Evolutionary conservation across 2,888 invertebrate species (phyloP).

Genomic region (Hyppa rectilinea): DNA sequence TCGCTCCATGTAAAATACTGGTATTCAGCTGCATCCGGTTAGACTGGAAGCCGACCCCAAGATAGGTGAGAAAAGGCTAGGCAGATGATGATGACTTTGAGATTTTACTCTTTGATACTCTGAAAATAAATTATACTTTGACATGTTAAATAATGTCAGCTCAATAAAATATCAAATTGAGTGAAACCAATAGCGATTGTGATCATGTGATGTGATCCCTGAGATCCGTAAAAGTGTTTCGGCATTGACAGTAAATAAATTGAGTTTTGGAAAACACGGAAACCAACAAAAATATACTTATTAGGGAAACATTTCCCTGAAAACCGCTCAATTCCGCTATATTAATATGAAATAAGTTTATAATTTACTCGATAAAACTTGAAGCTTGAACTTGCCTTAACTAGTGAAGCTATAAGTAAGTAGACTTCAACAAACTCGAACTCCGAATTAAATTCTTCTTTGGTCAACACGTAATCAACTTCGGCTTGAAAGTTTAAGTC

Average conservation of each 20-base stretch:
- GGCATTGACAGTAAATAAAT: constrained; percentile 39
- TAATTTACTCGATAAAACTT: constrained; percentile 45
- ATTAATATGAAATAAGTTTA: constrained; percentile 22
- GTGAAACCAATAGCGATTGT: constrained; percentile 10
- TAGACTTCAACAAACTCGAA: constrained; percentile 31
- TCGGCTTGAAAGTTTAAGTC: constrained; percentile 39
- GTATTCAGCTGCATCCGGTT: no score
- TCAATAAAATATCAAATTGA: constrained; percentile 20
- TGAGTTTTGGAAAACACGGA: constrained; percentile 13
- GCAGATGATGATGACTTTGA: no score
- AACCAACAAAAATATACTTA: constrained; percentile 18
- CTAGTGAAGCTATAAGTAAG: constrained; percentile 31
- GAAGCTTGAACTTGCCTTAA: constrained; percentile 16
- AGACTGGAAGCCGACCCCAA: no score
- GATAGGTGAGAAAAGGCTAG: no score
- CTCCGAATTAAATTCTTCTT: constrained; percentile 44
- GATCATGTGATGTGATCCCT: background rate
- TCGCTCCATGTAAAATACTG: no score
- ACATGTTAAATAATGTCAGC: background rate
- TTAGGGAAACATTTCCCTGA: background rate
- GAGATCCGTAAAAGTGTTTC: constrained; percentile 12
- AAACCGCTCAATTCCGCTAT: constrained; percentile 11
- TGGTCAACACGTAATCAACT: constrained; percentile 62
- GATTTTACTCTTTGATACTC: no score
- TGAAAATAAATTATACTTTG: no score